Evolutionary conservation across 2,797 vertebrate genomes (phyloP), one percentile per base, ranked within the genome.

Genomic region (Sebastes trivittatus): DNA sequence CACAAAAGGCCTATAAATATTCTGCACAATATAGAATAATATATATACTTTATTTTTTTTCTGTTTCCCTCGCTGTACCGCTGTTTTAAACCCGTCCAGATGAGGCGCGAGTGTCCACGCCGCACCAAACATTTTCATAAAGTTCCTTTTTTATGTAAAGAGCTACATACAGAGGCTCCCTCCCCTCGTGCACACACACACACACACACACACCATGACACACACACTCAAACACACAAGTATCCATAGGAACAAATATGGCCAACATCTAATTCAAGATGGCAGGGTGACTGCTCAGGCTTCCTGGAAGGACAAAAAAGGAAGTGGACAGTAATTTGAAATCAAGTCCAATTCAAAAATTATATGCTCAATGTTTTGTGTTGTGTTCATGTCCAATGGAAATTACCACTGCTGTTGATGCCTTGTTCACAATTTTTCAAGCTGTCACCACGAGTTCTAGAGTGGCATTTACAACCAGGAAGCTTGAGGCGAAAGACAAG

Each of bases 1-100:
- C 95, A 95, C 94, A 93, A 95, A 93, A 93, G 91, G 92, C 94
- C 94, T 95, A 95, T 95, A 95, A 96, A 96, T 95, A 95, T 94
- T 95, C 88, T 94, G 92, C 94, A 96, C 95, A 95, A 95, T 95
- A 95, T 94, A 95, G 92, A 94, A 91, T 92, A 88, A 86, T 93
- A 91, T 94, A 92, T 92, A 87, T 87, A 89, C 80, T 84, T 84
- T 85, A 74, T 77, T 73, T 75, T 73, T 81, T 85, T 71, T 83
- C 77, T 61, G 72, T 83, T 78, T 83, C 78, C 82, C 87, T 87
- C 52, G 52, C 84, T 82, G 77, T 75, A 83, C 78, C 75, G 56
- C 79, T 81, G 75, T 73, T 78, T 85, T 90, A 82, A 81, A 83
- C 78, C 82, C 64, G 25, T 82, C 76, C 67, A 54, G 71, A 67